Evolutionary conservation across 2,888 invertebrate species (phyloP), one percentile per base, ranked within the genome.

Genomic region (Thysanoteuthis rhombus): DNA sequence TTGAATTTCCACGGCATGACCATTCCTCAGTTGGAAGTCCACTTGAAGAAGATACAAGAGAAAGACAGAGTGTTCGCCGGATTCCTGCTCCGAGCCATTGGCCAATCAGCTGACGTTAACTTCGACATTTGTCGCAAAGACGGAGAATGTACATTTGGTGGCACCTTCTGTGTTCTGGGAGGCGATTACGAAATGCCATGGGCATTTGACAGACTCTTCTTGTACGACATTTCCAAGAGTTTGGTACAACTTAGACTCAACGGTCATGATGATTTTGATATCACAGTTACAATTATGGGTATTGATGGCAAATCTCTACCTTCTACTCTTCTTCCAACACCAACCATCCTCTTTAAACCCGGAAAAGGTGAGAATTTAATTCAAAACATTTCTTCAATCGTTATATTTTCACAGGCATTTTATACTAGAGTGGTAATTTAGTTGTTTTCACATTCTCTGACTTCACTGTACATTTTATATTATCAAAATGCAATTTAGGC

Each of bases 1-100:
- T 91, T 94, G 47, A 32, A 95, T 39, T 93, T 95, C 94, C 89
- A 96, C 91, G 93, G 95, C 22, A 52, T 94, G 94, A 93, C 92
- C 92, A 89, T 95, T 92, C 95, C 96, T 94, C 22, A 93, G 38
- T 93, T 95, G 36, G 94, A 95, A 93, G 58, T 94, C 1, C 91
- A 94, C 47, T 93, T 95, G 58, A 42, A 93, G 38, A 47, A 94
- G 4, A 90, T 93, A 28, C 93, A 94, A 93, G 45, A 93, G 42
- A 91, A 52, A 39, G 93, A 93, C 93, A 90, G 94, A 45, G 39
- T 93, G 28, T 94, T 93, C 39, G 93, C 93, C 42, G 94, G 94
- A 52, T 94, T 94, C 90, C 42, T 90, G 36, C 92, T 93, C 22
- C 90, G 75, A 42, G 93, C 93, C 39, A 92, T 93, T 32, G 75